Evolutionary conservation across 2,797 vertebrate species (phyloP), one percentile per base, ranked within the genome.

Genomic region (Lagorchestes hirsutus): DNA sequence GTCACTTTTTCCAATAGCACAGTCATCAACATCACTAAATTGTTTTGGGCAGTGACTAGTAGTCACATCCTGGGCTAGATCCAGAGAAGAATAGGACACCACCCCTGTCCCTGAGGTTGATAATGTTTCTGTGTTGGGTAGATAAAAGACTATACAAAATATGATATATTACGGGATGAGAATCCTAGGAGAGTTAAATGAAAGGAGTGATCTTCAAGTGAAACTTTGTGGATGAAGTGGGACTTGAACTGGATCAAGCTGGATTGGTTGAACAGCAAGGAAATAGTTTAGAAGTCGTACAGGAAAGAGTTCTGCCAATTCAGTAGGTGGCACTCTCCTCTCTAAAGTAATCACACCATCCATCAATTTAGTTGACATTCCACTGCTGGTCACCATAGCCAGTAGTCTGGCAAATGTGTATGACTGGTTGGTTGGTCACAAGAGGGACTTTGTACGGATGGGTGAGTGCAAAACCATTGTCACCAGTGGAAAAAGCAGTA

Each of bases 321-420:
- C 74, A 82, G 74, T 82, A 82, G 74, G 74, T 46, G 74, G 74
- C 74, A 82, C 74, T 82, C 40, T 82, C n/a, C 40, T 82, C 74
- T 82, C 22, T 82, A 24, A 82, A 46, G 74, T 27, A 82, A 82
- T 82, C 40, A 46, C 22, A 82, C 74, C 40, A 40, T 82, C 67
- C 67, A 40, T 40, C 74, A 82, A 46, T 9, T 82, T 46, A 46
- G n/a, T 82, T 82, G 74, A 82, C 18, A 82, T 24, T 82, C 46
- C 40, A 24, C 2, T 82, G n/a, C 40, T 82, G 40, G 9, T 18
- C 40, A 82, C 74, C 74, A 9, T 46, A 40, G 5, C 67, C n/a
- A 82, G 5, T 46, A 82, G n/a, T 82, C n/a, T 82, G 40, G 18
- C 40, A 82, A 82, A 46, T 82, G 40, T 40, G 3, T 46, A 5